Evolutionary conservation across 2,888 invertebrate species (phyloP), one percentile per base, ranked within the genome.

Genomic region (Diogma glabrata): DNA sequence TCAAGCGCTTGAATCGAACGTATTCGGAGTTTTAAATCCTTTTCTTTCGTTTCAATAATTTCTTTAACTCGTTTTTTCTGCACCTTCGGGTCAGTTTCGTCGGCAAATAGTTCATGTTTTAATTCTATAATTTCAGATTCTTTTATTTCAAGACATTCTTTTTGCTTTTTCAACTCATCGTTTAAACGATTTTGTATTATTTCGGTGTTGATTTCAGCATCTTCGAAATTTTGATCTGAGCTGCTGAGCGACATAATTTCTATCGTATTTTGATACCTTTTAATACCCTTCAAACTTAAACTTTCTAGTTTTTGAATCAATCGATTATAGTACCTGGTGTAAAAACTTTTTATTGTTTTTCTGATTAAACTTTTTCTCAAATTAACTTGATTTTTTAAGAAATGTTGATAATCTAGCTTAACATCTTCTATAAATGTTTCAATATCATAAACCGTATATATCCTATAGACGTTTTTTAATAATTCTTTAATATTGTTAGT

Each of bases 1-100:
- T 48, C 48, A n/a, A 48, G 22, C 2, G 30, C 48, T 20, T 48
- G 17, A 7, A 48, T 48, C n/a, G 48, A 48, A 20, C 22, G 17
- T 3, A 48, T 20, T 14, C 48, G 48, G 3, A 48, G 10, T 9
- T 30, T 48, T 6, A 48, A n/a, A 30, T 48, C 48, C 5, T 33
- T 33, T 8, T 48, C 30, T 9, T 30, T 33, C 1, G 17, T 30
- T 16, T 22, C 8, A 14, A 48, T 19, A 33, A 14, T 19, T 6
- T 12, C 14, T 10, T 8, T 33, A 9, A 33, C 33, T 6, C 30
- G 20, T n/a, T 19, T 20, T 20, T 33, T 30, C 8, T 48, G 20
- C 9, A 7, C 20, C 2, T 17, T 12, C 5, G 24, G 24, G 14
- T 30, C 24, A 24, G 30, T 12, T 20, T 33, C n/a, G 14, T 33